Base-by-base conservation (phyloP, 64 coral and sea anemone genomes). In the Hydrozoanthus tunicans region DNA sequence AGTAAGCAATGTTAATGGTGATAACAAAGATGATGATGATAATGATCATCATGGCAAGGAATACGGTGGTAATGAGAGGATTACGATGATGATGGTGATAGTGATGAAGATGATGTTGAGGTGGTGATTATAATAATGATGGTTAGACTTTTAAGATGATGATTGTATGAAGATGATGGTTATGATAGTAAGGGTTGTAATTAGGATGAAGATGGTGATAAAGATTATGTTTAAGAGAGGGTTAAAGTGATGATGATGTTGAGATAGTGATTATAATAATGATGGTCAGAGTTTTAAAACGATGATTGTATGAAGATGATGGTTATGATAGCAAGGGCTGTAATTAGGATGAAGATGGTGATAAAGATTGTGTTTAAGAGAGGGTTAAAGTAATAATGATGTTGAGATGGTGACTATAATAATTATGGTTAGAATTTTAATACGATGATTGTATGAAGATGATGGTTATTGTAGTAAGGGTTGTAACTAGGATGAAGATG, bases 1-100 rank as follows among this genome's bases (percentile, higher is more conserved):
- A 94, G 97, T 99, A 91, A 75, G 26, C 11, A 75, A 12, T 75
- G 9, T 5, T 75, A 27, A 5, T 27, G 20, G 3, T 73, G 43
- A 3, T 3, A 13, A 0, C 4, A 17, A 68, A 15, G 65, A 12
- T 6, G 5, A 70, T 24, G 68, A 23, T 68, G n/a, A 9, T 15
- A 1, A 68, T 12, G 65, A 5, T 8, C 0, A 0, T 1, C 12
- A 68, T 68, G 65, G 14, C 13, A 17, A 17, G 9, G 71, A 25
- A 23, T 15, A 27, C 15, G 67, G 8, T 70, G 67, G 15, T 70
- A 7, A 71, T 23, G 3, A 73, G 25, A 68, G 12, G 65, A 11
- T 69, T 17, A 69, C n/a, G 65, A 15, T 69, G n/a, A 69, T 13
- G 65, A 69, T 69, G 15, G 10, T 69, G n/a, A 69, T 69, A 17